Evolutionary conservation across 2,888 invertebrate genomes (phyloP), one percentile per base, ranked within the genome.

Genomic region (Leptura quadrifasciata): DNA sequence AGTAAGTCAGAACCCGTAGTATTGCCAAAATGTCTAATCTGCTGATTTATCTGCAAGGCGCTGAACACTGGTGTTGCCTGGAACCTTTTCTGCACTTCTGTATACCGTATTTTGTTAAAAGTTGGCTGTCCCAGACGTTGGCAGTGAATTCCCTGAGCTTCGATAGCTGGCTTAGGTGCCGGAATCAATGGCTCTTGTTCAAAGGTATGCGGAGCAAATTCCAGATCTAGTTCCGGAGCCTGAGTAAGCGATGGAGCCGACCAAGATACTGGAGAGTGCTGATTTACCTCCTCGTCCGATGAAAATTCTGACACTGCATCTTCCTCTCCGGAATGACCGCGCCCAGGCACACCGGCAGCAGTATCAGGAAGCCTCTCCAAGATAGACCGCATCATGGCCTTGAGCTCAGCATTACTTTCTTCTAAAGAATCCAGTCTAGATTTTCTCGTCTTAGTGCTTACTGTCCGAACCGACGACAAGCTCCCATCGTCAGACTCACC

Each of bases 71-170:
- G 55, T 17, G 35, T 17, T 10, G 72, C 75, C 39, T 74, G 73
- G 5, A 74, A 60, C 39, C 63, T 76, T 21, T 55, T 73, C 47
- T 76, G 76, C 17, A 74, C 74, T 20, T 76, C 76, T n/a, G 74
- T 15, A 52, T 76, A 76, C 8, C 73, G 39, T 21, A 73, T 76
- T 35, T 24, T n/a, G 9, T 70, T 70, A 65, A 67, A 76, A 52
- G 73, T 15, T 1, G 21, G 10, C 17, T 47, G 35, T 17, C 76
- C 71, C 10, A 76, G 52, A 20, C 67, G 63, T 47, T 72, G n/a
- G n/a, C n/a, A n/a, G n/a, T n/a, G n/a, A n/a, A n/a, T n/a, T n/a
- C n/a, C n/a, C n/a, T n/a, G n/a, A n/a, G n/a, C n/a, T n/a, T n/a
- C n/a, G n/a, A n/a, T n/a, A n/a, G n/a, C n/a, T n/a, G n/a, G n/a